A percentile compares a stretch with the other conserved stretches of the same genome.
These are phyloP conservation scores for Acanthiza pusilla DNA, from an alignment of 2,797 vertebrate genomes.

Conservation along the genomic window DNA sequence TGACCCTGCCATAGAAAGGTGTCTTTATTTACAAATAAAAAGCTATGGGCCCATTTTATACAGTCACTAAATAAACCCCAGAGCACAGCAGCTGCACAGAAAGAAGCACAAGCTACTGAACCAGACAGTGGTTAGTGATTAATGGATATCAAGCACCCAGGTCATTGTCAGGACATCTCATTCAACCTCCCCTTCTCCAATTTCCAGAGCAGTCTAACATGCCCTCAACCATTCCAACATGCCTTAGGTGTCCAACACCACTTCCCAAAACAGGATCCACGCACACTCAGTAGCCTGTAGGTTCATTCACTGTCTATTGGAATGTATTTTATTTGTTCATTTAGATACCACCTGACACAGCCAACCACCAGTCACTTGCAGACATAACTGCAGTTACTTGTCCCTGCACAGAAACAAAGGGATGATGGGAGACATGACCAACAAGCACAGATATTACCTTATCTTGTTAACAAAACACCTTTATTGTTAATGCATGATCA, in stretches of 20 bases:
- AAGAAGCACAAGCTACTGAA: background rate
- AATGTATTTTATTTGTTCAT: background rate
- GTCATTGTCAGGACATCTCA: background rate
- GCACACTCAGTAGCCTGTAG: background rate
- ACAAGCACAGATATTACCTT: background rate
- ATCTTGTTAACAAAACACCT: background rate
- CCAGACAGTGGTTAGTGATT: background rate
- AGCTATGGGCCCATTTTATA: accelerated
- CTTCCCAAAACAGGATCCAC: background rate
- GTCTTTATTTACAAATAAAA: background rate
- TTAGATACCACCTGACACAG: background rate
- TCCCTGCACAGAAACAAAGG: background rate
- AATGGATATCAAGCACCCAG: background rate
- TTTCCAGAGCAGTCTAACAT: background rate
- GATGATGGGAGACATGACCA: accelerated
- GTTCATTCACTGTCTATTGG: background rate
- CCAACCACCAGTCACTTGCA: background rate
- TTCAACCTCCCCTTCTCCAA: background rate
- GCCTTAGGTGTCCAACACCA: background rate
- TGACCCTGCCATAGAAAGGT: background rate
- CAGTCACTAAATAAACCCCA: background rate
- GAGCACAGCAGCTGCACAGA: background rate
- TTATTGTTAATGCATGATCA: background rate
- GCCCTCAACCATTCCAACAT: background rate
- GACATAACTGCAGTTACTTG: background rate